Conservation (phyloP, 64 coral and sea anemone genomes). For the Actinia equina region DNA sequence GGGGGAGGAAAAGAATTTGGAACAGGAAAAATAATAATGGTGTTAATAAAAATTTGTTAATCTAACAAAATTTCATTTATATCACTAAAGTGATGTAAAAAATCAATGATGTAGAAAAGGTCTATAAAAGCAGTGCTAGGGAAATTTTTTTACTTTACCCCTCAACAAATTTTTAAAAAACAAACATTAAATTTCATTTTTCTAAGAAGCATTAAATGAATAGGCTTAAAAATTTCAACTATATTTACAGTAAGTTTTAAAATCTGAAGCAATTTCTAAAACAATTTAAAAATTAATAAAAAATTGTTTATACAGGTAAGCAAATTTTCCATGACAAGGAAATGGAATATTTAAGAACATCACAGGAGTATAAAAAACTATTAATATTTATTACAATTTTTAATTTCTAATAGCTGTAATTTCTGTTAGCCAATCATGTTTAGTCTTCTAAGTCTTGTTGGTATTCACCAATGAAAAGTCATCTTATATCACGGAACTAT, state of each 20-base stretch:
- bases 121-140: no score
- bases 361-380: not conserved
- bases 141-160: no score
- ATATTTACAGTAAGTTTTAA: not conserved
- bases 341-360: not conserved
- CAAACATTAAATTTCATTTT: no score
- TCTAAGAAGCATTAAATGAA: not conserved
- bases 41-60: no score
- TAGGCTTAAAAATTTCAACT: not conserved
- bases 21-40: no score
- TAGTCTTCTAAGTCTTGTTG: not conserved
- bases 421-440: not conserved
- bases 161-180: no score
- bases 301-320: not conserved
- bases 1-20: no score
- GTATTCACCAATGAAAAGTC: not conserved
- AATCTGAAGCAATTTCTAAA: not conserved
- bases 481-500: conserved; percentile 11
- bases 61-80: no score
- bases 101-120: no score
- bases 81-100: no score
- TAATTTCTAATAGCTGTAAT: not conserved
- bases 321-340: not conserved
- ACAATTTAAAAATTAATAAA: not conserved
- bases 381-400: not conserved